A percentile compares a stretch with the other conserved stretches of the same genome.
Conservation (phyloP, 2,888 invertebrate species). For the Leucophenga montana region DNA sequence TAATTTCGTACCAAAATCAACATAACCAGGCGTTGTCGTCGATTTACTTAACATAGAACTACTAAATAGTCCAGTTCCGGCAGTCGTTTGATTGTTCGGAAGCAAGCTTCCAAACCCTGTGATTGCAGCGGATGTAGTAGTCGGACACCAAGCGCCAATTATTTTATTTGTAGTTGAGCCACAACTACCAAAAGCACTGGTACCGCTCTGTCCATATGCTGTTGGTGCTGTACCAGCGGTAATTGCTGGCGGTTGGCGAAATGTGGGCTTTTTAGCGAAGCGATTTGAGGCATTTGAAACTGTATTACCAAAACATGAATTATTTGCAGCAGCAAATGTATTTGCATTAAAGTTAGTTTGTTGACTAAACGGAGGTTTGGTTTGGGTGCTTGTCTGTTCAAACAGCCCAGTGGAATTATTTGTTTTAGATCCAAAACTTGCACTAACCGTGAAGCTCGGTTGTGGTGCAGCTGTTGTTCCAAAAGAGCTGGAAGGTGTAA, state of each 20-base stretch:
- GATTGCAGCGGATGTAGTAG: slow-evolving; percentile 58
- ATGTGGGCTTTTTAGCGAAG: slow-evolving; percentile 69
- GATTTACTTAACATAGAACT: slow-evolving; percentile 71
- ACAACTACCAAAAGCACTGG: slow-evolving; percentile 70
- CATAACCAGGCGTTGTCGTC: slow-evolving; percentile 76
- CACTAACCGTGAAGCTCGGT: slow-evolving; percentile 62
- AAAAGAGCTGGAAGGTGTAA: slow-evolving; percentile 73
- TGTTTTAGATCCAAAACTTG: slow-evolving; percentile 75
- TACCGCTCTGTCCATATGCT: slow-evolving; percentile 67
- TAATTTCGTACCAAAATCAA: slow-evolving; percentile 75
- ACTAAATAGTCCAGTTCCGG: slow-evolving; percentile 67
- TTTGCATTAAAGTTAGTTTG: slow-evolving; percentile 66
- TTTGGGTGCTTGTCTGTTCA: slow-evolving; percentile 73
- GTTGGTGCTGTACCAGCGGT: slow-evolving; percentile 76
- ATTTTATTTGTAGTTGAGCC: slow-evolving; percentile 71
- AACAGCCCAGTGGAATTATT: slow-evolving; percentile 74
- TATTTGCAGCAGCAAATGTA: slow-evolving; percentile 75
- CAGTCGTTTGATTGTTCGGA: slow-evolving; percentile 54
- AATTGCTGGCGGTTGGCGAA: slow-evolving; percentile 75
- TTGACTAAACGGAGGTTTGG: slow-evolving; percentile 76
- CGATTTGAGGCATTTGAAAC: slow-evolving; percentile 67
- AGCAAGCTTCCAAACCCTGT: slow-evolving; percentile 67
- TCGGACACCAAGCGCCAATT: slow-evolving; percentile 73
- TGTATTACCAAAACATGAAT: slow-evolving; percentile 65
- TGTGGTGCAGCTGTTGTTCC: slow-evolving; percentile 74